phyloP scores from a whole-genome alignment of 2,113 vertebrate genomes.

The Albula glossodonta region DNA sequence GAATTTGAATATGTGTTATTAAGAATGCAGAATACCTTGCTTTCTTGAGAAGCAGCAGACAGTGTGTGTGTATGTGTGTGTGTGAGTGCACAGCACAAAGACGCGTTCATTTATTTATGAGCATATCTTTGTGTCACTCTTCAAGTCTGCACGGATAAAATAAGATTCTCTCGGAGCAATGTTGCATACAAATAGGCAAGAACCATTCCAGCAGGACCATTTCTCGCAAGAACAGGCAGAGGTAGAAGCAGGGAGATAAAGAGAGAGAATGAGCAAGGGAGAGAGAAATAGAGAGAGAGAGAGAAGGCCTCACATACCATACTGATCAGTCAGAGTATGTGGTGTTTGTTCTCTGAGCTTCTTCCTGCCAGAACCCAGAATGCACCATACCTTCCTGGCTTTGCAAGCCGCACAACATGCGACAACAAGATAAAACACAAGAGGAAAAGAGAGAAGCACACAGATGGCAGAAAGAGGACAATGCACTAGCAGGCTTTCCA shows the following conservation, averaged over 20 bases:
- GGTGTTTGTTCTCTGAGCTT: background rate
- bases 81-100: background rate
- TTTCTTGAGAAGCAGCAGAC: background rate
- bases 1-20: too few relatives aligned
- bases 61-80: too few relatives aligned
- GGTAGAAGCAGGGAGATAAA: background rate
- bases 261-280: background rate
- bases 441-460: conserved; percentile 1
- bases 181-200: conserved; percentile 1
- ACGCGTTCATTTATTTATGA: background rate
- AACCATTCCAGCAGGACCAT: conserved; percentile 8
- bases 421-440: conserved; percentile 13
- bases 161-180: background rate
- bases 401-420: conserved; percentile 1
- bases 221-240: background rate
- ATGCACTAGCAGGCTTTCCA: background rate
- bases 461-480: background rate
- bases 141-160: background rate
- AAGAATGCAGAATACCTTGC: too few relatives aligned
- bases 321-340: background rate
- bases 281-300: background rate
- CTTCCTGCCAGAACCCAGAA: background rate
- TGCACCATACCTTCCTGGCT: background rate
- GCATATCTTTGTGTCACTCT: background rate
- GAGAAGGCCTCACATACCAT: background rate